Evolutionary conservation across 2,113 vertebrate genomes (phyloP).

Genomic region (Microtus montanus): DNA sequence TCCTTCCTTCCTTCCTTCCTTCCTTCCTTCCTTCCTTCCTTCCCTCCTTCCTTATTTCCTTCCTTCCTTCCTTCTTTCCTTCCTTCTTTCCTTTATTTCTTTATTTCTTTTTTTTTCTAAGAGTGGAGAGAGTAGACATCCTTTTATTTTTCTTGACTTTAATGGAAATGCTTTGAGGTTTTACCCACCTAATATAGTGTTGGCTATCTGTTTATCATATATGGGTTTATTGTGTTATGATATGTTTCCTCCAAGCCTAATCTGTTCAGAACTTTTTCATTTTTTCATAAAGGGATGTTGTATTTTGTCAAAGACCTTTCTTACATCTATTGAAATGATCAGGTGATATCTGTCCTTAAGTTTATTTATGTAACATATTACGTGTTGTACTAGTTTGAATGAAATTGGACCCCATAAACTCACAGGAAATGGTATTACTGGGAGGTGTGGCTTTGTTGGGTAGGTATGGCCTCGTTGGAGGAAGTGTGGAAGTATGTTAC

Average conservation of each 20-base stretch:
- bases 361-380: background rate
- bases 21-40: background rate
- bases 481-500: too few relatives aligned
- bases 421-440: background rate
- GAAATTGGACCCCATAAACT: background rate
- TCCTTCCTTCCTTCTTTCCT: background rate
- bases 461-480: background rate
- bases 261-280: background rate
- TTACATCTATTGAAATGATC: background rate
- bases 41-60: too few relatives aligned
- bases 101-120: background rate
- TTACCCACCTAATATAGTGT: background rate
- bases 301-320: background rate
- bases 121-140: background rate
- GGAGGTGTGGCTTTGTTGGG: background rate
- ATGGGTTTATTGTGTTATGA: background rate
- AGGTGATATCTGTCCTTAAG: background rate
- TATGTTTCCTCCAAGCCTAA: background rate
- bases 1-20: too few relatives aligned
- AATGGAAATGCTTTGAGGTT: background rate
- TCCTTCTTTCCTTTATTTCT: too few relatives aligned
- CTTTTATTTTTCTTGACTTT: background rate
- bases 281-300: background rate
- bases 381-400: background rate
- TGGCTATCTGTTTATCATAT: background rate